These are phyloP conservation scores for Trochalopteron elliotii DNA, from an alignment of 2,113 vertebrate species.

Conservation along the genomic window DNA sequence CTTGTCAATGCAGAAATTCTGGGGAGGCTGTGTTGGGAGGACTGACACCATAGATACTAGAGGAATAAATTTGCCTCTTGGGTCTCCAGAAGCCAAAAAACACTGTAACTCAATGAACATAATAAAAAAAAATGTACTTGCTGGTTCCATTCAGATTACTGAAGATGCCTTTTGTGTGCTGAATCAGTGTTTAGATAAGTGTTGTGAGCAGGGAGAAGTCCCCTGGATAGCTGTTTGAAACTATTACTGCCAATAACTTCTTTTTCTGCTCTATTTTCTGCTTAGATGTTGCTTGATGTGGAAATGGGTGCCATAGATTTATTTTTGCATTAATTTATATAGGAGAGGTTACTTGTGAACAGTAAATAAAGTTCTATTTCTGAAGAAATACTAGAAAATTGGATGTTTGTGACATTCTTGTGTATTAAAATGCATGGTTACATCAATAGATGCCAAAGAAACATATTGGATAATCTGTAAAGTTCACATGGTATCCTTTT, in stretches of 20 bases:
- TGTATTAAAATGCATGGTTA: not conserved
- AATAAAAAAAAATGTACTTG: not conserved
- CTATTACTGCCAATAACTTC: not conserved
- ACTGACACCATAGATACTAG: not conserved
- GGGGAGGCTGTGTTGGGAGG: not conserved
- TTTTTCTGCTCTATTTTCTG: not conserved
- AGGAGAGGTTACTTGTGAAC: not conserved
- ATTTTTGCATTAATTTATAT: not conserved
- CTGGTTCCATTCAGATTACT: not conserved
- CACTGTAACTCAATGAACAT: not conserved
- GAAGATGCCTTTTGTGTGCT: not conserved
- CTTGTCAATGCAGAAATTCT: not conserved
- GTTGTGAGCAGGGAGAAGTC: not conserved
- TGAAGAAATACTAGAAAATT: not conserved
- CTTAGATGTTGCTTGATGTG: not conserved
- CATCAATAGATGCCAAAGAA: not conserved
- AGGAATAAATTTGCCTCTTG: not conserved
- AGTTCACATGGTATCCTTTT: not conserved
- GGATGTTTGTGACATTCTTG: not conserved
- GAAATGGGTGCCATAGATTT: not conserved
- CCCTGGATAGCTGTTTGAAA: not conserved
- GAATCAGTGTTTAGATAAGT: slow-evolving; percentile 28
- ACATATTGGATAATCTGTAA: not conserved
- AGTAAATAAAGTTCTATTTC: not conserved
- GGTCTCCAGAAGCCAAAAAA: not conserved